phyloP scores from a whole-genome alignment of 2,888 invertebrate genomes.

The Pocota personata region DNA sequence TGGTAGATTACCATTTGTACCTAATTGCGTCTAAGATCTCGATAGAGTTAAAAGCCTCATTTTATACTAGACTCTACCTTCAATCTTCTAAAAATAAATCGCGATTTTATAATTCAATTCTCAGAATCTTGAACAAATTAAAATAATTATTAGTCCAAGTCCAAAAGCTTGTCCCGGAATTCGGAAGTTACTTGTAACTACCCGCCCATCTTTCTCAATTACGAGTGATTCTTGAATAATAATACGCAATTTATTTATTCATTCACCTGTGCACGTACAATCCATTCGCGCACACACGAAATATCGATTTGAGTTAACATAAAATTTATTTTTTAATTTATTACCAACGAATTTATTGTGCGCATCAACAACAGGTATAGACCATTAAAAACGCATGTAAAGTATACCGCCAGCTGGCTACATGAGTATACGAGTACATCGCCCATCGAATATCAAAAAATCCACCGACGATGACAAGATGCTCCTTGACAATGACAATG shows the following conservation, averaged over 20 bases:
- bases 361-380: not conserved
- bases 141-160: not conserved
- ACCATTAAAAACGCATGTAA: constrained; percentile 25
- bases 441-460: not conserved
- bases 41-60: too few species aligned
- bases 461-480: not conserved
- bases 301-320: constrained; percentile 16
- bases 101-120: not conserved
- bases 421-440: not conserved
- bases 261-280: constrained; percentile 24
- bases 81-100: not conserved
- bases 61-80: not conserved
- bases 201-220: not conserved
- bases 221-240: constrained; percentile 1
- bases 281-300: constrained; percentile 21
- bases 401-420: not conserved
- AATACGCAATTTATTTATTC: constrained; percentile 13
- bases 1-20: too few species aligned
- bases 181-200: constrained; percentile 16
- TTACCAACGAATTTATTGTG: not conserved
- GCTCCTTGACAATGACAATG: constrained; percentile 19
- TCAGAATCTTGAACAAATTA: not conserved
- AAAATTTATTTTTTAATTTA: constrained; percentile 25
- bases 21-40: too few species aligned
- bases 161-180: not conserved